Evolutionary conservation across 2,797 vertebrate genomes (phyloP), one percentile per base, ranked within the genome.

Genomic region (Brachymystax lenok): DNA sequence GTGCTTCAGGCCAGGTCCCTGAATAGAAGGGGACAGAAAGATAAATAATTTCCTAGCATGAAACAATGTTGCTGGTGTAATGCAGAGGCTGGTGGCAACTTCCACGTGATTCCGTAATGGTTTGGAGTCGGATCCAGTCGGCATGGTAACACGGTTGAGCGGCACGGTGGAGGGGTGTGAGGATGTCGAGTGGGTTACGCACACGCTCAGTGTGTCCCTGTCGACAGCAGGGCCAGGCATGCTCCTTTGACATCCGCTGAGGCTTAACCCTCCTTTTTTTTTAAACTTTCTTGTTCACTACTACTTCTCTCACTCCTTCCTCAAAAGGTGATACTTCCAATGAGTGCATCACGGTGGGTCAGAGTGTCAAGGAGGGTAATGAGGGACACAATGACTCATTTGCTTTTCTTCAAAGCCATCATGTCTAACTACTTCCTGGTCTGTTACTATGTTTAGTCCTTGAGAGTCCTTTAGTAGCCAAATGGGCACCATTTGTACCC

Each of bases 341-440:
- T 28, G 21, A 66, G 63, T 66, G 63, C 24, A 14, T 16, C 63
- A 5, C 12, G 3, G 27, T 27, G 27, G 13, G 21, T 13, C 63
- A 16, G 17, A n/a, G 63, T 66, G 63, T 67, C 64, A 67, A 17
- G 27, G 28, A 30, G 64, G 14, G 12, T 16, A 4, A 28, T 6
- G 27, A 67, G 64, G 24, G 27, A 67, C 28, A 30, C 64, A 10
- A 30, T 28, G 64, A 27, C 64, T 27, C 30, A n/a, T 50, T 50
- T 59, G 19, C 56, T 59, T n/a, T 59, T 59, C 56, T n/a, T 40
- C 75, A 64, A 63, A 77, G 75, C 75, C 69, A 70, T 77, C 70
- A 51, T 69, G 52, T 21, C 14, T 35, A 51, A 56, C 27, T 46
- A 59, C 28, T 13, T 24, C 59, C 56, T 24, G 46, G 21, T 40